Evolutionary conservation across 2,113 vertebrate genomes (phyloP).

Genomic region (Grammomys surdaster): DNA sequence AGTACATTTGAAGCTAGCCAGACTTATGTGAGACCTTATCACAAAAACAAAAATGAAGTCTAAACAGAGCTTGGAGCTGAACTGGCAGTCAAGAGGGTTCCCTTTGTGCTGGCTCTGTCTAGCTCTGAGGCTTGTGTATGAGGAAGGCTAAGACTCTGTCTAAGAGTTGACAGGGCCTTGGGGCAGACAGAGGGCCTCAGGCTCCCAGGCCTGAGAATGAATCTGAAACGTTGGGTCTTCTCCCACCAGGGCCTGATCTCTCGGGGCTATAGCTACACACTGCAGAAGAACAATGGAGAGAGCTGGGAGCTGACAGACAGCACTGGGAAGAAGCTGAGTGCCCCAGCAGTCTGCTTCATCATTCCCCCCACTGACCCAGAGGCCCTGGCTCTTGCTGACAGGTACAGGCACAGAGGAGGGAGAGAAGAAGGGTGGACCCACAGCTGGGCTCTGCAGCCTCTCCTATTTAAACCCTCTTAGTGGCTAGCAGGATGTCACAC

Average conservation of each 20-base stretch:
- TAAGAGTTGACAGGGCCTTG: not conserved
- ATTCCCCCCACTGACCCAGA: conserved; percentile 94
- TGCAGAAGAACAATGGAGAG: conserved; percentile 90
- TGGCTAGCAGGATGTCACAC: no score
- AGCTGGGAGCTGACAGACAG: conserved; percentile 94
- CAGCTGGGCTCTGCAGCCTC: not conserved
- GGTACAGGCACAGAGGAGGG: conserved; percentile 85
- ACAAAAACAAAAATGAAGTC: not conserved
- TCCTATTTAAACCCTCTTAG: not conserved
- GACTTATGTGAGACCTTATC: not conserved
- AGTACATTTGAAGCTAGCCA: not conserved
- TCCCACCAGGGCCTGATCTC: conserved; percentile 89
- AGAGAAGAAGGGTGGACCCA: not conserved
- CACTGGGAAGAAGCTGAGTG: conserved; percentile 86
- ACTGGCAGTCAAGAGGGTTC: not conserved
- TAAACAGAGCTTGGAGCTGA: not conserved
- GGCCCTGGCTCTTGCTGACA: conserved; percentile 89
- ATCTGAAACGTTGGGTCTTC: not conserved
- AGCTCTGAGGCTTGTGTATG: not conserved
- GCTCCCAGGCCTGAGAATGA: not conserved
- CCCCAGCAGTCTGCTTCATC: conserved; percentile 94
- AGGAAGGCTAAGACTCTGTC: not conserved
- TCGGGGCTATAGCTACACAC: conserved; percentile 93
- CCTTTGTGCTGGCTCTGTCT: no score
- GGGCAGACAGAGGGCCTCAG: not conserved